Evolutionary conservation across 2,888 invertebrate species (phyloP).

Genomic region (Tetragonula carbonaria): DNA sequence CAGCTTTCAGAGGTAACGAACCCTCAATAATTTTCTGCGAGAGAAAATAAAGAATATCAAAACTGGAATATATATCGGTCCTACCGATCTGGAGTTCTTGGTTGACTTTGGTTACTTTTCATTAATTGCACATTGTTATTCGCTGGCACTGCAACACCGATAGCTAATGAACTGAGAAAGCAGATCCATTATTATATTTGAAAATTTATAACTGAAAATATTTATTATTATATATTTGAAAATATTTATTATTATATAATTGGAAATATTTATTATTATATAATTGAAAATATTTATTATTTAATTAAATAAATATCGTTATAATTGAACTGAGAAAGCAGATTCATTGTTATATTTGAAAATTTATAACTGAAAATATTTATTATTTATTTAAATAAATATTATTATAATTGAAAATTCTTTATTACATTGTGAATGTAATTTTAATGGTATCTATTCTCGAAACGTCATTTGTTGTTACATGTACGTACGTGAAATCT

Average conservation of each 20-base stretch:
- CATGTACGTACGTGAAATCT: no score
- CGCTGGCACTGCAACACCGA: neutral
- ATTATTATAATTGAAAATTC: neutral
- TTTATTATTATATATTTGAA: no score
- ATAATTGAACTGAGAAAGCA: neutral
- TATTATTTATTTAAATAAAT: no score
- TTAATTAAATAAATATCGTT: no score
- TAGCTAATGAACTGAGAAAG: neutral
- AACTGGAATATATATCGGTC: neutral
- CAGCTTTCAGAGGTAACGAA: slow-evolving; percentile 80
- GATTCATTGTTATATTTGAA: no score
- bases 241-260: no score
- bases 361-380: no score
- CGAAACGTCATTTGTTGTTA: neutral
- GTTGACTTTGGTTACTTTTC: neutral
- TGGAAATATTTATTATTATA: no score
- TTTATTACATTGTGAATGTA: neutral
- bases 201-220: no score
- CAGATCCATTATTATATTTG: no score
- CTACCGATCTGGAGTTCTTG: neutral
- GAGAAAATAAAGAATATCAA: neutral
- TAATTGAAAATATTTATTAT: no score
- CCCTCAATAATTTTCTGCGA: slow-evolving; percentile 6
- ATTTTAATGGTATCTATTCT: neutral
- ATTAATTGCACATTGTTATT: neutral